Evolutionary conservation across 2,113 vertebrate genomes (phyloP).

Genomic region (Nyctereutes procyonoides): DNA sequence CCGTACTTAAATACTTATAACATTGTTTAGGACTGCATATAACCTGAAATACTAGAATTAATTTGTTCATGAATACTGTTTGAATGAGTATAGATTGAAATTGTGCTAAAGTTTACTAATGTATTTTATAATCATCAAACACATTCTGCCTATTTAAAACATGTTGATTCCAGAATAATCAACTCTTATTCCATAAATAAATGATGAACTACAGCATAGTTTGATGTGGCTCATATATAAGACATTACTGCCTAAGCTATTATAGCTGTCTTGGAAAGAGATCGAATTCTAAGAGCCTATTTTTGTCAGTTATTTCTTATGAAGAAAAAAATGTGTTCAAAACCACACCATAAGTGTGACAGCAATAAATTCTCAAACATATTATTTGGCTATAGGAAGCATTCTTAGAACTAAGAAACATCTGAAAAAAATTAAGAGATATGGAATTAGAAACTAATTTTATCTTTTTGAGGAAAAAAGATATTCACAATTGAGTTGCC

Average conservation of each 20-base stretch:
- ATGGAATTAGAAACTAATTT: slow-evolving; percentile 62
- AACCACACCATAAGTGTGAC: slow-evolving; percentile 56
- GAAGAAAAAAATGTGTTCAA: slow-evolving; percentile 53
- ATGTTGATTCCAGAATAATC: slow-evolving; percentile 36
- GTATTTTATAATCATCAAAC: slow-evolving; percentile 17
- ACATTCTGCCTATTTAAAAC: slow-evolving; percentile 38
- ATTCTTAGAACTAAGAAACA: slow-evolving; percentile 40
- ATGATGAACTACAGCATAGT: slow-evolving; percentile 35
- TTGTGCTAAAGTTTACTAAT: slow-evolving; percentile 14
- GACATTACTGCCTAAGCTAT: background rate
- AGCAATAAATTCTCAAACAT: background rate
- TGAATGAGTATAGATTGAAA: background rate
- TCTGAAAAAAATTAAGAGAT: slow-evolving; percentile 77
- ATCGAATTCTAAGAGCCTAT: background rate
- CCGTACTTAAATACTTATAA: background rate
- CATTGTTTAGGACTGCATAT: background rate
- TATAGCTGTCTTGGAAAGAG: slow-evolving; percentile 21
- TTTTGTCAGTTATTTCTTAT: slow-evolving; percentile 76
- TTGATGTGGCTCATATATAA: background rate
- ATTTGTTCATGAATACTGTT: slow-evolving; percentile 25
- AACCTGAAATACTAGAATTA: slow-evolving; percentile 5
- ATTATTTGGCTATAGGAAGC: slow-evolving; percentile 53
- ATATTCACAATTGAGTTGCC: slow-evolving; percentile 44
- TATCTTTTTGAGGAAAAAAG: slow-evolving; percentile 66
- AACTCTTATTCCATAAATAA: slow-evolving; percentile 5